These are phyloP conservation scores for Periparus ater DNA, from an alignment of 2,797 vertebrate species.

Conservation along the genomic window DNA sequence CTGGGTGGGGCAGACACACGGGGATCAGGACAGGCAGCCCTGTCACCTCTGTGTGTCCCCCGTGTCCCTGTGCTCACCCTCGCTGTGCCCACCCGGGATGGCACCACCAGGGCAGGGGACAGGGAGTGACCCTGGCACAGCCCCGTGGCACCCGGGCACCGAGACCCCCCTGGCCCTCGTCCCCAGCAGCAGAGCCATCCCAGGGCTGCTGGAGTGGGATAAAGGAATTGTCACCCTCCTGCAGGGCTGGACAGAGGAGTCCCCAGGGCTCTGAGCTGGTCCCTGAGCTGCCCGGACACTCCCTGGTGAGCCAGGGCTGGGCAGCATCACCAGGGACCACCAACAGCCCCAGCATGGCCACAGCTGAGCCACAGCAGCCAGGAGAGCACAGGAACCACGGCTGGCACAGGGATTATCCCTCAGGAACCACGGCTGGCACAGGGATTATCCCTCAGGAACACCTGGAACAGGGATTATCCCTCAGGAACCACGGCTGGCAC, in stretches of 20 bases:
- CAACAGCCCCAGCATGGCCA: neutral
- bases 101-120: neutral
- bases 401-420: neutral
- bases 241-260: neutral
- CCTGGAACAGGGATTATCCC: too few species aligned
- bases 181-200: neutral
- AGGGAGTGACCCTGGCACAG: too few species aligned
- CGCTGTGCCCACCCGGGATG: neutral
- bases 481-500: too few species aligned
- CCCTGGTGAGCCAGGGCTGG: neutral
- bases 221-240: neutral
- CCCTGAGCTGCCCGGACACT: neutral
- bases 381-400: neutral
- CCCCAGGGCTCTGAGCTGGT: neutral
- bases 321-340: neutral
- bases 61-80: fast-evolving
- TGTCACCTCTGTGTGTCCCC: neutral
- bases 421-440: too few species aligned
- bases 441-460: fast-evolving
- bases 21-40: neutral
- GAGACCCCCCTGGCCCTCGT: neutral
- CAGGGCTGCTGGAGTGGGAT: fast-evolving
- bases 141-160: neutral
- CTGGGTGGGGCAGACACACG: conserved; percentile 63
- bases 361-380: fast-evolving